Percentiles rank a stretch among this genome's conserved stretches.
These are phyloP conservation scores for Sisor rabdophorus DNA, from an alignment of 2,113 vertebrate genomes.

Conservation along the genomic window DNA sequence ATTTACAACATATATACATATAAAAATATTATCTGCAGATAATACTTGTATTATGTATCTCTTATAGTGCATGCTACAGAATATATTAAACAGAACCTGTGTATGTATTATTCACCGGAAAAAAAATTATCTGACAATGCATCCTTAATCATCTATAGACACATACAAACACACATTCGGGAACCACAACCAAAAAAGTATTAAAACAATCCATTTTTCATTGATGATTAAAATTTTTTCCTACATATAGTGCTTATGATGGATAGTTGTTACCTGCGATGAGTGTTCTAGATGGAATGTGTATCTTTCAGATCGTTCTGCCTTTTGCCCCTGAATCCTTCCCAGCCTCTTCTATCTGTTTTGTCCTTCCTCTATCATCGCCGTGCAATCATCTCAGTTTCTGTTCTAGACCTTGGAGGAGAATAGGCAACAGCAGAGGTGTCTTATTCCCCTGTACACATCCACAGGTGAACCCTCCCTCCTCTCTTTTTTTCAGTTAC, in stretches of 20 bases:
- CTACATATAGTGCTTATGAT: neutral
- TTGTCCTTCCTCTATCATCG: conserved; percentile 21
- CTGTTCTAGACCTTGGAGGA: conserved; percentile 40
- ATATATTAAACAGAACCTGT: conserved; percentile 31
- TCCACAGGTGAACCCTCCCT: conserved; percentile 62
- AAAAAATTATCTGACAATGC: conserved; percentile 37
- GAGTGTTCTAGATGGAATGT: conserved; percentile 3
- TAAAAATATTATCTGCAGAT: neutral
- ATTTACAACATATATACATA: neutral
- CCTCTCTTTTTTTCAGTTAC: conserved; percentile 21
- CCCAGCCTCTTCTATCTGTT: neutral
- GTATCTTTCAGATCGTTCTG: neutral
- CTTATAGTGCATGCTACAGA: neutral
- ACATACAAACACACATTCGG: neutral
- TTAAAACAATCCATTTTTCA: neutral
- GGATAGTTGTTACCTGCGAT: conserved; percentile 30
- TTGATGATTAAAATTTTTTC: neutral
- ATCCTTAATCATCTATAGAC: too few relatives aligned
- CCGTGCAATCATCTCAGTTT: conserved; percentile 37
- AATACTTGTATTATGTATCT: neutral
- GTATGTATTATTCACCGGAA: conserved; percentile 9
- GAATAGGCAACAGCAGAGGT: conserved; percentile 12
- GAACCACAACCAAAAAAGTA: neutral
- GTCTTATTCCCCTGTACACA: conserved; percentile 46
- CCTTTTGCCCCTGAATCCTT: neutral